phyloP scores from a whole-genome alignment of 1,140 invertebrate genomes.

The Psix sp. region DNA sequence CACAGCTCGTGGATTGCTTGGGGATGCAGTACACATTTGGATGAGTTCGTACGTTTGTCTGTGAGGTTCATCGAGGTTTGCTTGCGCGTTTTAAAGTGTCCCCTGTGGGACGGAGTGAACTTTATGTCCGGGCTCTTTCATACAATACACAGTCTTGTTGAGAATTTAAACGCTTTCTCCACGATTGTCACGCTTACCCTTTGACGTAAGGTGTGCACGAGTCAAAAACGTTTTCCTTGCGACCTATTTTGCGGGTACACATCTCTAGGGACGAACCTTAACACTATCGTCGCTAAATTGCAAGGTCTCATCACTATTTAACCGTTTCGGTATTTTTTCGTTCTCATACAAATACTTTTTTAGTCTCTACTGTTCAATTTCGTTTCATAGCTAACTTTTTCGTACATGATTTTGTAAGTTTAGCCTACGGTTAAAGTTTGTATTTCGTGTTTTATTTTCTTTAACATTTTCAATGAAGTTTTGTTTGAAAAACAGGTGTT shows the following conservation, averaged over 20 bases:
- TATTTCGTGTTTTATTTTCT: too few relatives aligned
- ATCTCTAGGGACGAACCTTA: slow-evolving; percentile 44
- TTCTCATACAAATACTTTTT: too few relatives aligned
- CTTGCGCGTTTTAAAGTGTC: slow-evolving; percentile 58
- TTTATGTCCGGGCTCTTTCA: slow-evolving; percentile 55
- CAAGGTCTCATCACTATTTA: slow-evolving; percentile 43
- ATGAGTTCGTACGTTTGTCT: slow-evolving; percentile 46
- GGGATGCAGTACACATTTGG: slow-evolving; percentile 37
- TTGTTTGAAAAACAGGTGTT: too few relatives aligned
- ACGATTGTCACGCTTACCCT: slow-evolving; percentile 58
- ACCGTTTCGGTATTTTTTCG: slow-evolving; percentile 12
- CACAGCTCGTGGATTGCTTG: slow-evolving; percentile 40
- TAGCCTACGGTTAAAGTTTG: too few relatives aligned
- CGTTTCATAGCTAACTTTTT: too few relatives aligned
- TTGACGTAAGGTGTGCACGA: slow-evolving; percentile 48
- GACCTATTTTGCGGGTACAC: slow-evolving; percentile 51
- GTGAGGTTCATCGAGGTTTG: slow-evolving; percentile 53
- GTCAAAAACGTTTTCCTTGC: slow-evolving; percentile 48
- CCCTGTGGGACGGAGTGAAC: slow-evolving; percentile 55
- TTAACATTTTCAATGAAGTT: too few relatives aligned
- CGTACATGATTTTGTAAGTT: too few relatives aligned
- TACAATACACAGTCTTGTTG: slow-evolving; percentile 48
- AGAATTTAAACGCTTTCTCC: slow-evolving; percentile 57
- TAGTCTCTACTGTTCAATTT: too few relatives aligned
- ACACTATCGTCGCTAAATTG: slow-evolving; percentile 36